Percentiles rank a stretch among this genome's conserved stretches.
These are phyloP conservation scores for Maccullochella peelii DNA, from an alignment of 2,113 vertebrate genomes.

Conservation along the genomic window DNA sequence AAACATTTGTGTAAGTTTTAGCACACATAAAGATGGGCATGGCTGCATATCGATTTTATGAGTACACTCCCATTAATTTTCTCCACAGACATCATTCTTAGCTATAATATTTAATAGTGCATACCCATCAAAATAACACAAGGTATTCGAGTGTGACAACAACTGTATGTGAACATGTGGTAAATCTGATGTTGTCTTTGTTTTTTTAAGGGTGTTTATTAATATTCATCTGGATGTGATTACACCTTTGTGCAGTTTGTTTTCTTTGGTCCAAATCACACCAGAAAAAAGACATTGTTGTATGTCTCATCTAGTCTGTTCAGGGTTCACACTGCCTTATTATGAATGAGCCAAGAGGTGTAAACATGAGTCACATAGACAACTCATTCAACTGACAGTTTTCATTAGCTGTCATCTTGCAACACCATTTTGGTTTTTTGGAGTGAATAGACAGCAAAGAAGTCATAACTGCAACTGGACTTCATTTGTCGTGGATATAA, in stretches of 20 bases:
- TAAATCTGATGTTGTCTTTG: not conserved
- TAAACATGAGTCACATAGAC: slow-evolving; percentile 20
- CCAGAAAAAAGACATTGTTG: slow-evolving; percentile 13
- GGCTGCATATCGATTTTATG: not conserved
- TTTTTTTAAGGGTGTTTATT: not conserved
- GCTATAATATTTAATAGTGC: not conserved
- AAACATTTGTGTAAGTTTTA: not conserved
- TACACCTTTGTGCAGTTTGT: not conserved
- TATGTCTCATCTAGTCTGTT: slow-evolving; percentile 19
- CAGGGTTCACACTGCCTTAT: slow-evolving; percentile 12
- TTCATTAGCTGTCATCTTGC: not conserved
- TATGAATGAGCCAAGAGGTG: slow-evolving; percentile 15
- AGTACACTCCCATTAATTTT: not conserved
- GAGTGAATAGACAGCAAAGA: not conserved
- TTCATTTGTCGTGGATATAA: not conserved
- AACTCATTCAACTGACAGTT: slow-evolving; percentile 31
- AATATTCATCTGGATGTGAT: not conserved
- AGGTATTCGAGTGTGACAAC: not conserved
- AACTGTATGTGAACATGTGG: not conserved
- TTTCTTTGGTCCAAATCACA: slow-evolving; percentile 11
- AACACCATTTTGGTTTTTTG: not conserved
- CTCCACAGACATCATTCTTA: not conserved
- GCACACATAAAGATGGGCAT: not conserved
- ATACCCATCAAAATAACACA: not conserved
- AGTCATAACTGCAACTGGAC: not conserved